Conservation (phyloP, 1,140 invertebrate genomes). For the Campoletis sonorensis region DNA sequence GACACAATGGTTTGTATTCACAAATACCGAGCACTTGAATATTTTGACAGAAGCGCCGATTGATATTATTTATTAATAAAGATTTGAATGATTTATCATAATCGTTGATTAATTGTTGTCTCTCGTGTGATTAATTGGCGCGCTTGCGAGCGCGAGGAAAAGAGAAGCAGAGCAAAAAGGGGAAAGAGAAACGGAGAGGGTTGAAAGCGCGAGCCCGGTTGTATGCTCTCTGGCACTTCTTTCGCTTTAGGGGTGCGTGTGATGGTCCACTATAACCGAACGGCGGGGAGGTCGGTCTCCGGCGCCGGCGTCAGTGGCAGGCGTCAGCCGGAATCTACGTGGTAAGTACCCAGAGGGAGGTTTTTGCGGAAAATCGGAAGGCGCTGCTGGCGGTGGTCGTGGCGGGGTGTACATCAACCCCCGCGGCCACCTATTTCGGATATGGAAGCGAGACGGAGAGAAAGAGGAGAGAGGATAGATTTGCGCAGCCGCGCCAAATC, state of each 20-base stretch:
- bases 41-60: not conserved
- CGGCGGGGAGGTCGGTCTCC: conserved; percentile 16
- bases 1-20: too few species aligned
- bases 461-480: conserved; percentile 51
- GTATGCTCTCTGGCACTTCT: conserved; percentile 22
- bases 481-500: conserved; percentile 72
- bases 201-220: not conserved
- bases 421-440: conserved; percentile 37
- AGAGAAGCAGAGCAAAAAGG: not conserved
- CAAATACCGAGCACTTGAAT: not conserved
- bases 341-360: conserved; percentile 45
- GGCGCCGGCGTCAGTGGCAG: conserved; percentile 38
- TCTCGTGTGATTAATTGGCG: not conserved
- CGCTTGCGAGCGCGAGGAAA: not conserved
- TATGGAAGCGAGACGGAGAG: conserved; percentile 51
- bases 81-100: not conserved
- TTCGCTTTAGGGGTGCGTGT: not conserved
- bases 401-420: conserved; percentile 39
- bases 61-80: too few species aligned
- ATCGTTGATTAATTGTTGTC: conserved; percentile 1
- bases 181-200: not conserved
- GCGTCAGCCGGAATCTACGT: conserved; percentile 54
- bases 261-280: conserved; percentile 22
- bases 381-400: conserved; percentile 29
- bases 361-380: conserved; percentile 24